phyloP scores from a whole-genome alignment of 2,113 vertebrate genomes.

The Ciconia stormi region DNA sequence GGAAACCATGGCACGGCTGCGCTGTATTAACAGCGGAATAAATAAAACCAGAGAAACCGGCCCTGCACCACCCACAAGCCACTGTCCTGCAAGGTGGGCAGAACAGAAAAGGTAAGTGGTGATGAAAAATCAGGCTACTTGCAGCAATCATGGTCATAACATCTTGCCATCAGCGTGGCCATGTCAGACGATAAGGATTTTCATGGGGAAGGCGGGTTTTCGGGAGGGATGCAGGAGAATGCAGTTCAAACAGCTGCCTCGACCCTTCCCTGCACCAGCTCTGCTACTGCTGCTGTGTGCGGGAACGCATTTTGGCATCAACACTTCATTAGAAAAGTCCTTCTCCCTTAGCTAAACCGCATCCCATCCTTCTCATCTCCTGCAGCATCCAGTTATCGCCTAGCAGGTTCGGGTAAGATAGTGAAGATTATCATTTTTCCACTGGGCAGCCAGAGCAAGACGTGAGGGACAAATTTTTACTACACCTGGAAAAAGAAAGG shows the following conservation, averaged over 20 bases:
- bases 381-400: not conserved
- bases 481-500: not conserved
- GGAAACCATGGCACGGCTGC: not conserved
- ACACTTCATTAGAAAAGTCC: not conserved
- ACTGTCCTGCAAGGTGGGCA: not conserved
- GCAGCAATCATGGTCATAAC: not conserved
- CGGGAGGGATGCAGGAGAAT: not conserved
- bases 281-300: not conserved
- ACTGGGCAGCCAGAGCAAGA: not conserved
- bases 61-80: not conserved
- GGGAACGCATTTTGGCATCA: not conserved
- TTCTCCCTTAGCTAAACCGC: not conserved
- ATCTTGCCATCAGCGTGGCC: not conserved
- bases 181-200: not conserved
- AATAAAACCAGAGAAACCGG: not conserved
- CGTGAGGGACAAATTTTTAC: fast-evolving
- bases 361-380: not conserved
- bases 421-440: not conserved
- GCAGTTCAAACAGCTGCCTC: not conserved
- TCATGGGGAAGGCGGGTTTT: not conserved
- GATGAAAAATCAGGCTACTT: not conserved
- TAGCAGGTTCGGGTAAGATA: not conserved
- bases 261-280: not conserved
- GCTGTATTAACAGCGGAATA: not conserved
- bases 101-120: not conserved